Evolutionary conservation across 2,797 vertebrate genomes (phyloP), one percentile per base, ranked within the genome.

Genomic region (Ibycter americanus): DNA sequence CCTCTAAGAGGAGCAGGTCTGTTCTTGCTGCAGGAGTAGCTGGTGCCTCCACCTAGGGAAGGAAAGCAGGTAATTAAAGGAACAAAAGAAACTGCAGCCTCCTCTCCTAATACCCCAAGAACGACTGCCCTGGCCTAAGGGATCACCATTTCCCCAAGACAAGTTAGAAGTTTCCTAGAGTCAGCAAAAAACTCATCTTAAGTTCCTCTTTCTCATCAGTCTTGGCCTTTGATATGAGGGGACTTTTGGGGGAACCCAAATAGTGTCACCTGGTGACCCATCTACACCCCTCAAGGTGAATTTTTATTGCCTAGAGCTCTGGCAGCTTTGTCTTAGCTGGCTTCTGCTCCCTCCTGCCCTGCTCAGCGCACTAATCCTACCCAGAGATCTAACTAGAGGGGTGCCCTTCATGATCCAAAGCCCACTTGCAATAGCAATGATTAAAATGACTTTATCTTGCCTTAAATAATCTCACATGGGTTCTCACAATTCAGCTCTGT

Each of bases 401-500:
- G 26, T 86, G 70, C 88, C 93, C 78, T 93, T 67, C 86, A 17
- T 65, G 83, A 91, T 96, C 88, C 94, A 94, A 94, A 96, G 55
- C 71, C 83, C 86, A 58, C 66, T 96, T 96, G 87, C 84, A 95
- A 84, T 32, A 86, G 93, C 87, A 92, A 63, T 14, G 77, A 88
- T 91, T 92, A 91, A 96, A 96, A 94, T 67, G 17, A 79, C 90
- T 96, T 97, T 96, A 93, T 93, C 86, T 96, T 96, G 93, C 89
- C 72, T 96, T 94, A 94, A 95, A 96, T 94, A 95, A 95, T 96
- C 93, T 97, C 96, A 96, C 89, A 96, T 94, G 79, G 84, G 58
- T 95, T 93, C 96, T 95, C 89, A 96, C 94, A 95, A 91, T 89
- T 74, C 59, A 0, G 21, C 89, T 96, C 94, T 97, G 93, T 96